These are phyloP conservation scores for Ceyx melanurus DNA, from an alignment of 2,113 vertebrate species.

Conservation along the genomic window DNA sequence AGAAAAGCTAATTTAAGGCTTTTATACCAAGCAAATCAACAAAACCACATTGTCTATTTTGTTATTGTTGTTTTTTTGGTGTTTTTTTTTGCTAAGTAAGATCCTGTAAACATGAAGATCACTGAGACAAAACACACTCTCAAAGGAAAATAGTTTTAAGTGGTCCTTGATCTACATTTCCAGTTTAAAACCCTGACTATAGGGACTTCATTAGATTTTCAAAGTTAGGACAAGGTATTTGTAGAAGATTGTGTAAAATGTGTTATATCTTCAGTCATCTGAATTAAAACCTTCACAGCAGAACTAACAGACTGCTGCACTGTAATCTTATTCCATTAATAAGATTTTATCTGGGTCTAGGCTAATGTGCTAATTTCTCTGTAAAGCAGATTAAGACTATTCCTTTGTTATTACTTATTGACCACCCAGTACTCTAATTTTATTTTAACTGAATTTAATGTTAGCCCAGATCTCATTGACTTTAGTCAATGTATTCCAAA, in stretches of 20 bases:
- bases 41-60: neutral
- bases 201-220: neutral
- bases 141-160: neutral
- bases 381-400: neutral
- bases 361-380: neutral
- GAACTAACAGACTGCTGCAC: neutral
- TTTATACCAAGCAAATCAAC: neutral
- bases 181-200: neutral
- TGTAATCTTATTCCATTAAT: neutral
- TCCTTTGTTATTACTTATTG: slow-evolving; percentile 12
- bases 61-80: neutral
- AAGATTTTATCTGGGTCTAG: neutral
- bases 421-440: neutral
- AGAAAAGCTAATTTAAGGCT: slow-evolving; percentile 10
- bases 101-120: slow-evolving; percentile 5
- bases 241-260: neutral
- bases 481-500: neutral
- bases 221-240: neutral
- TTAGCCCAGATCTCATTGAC: neutral
- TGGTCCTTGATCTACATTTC: neutral
- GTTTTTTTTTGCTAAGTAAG: neutral
- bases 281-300: neutral
- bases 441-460: neutral
- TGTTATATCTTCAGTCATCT: neutral
- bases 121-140: slow-evolving; percentile 3